Base-by-base conservation (phyloP, 2,888 invertebrate genomes). In the Melitaea athalia region DNA sequence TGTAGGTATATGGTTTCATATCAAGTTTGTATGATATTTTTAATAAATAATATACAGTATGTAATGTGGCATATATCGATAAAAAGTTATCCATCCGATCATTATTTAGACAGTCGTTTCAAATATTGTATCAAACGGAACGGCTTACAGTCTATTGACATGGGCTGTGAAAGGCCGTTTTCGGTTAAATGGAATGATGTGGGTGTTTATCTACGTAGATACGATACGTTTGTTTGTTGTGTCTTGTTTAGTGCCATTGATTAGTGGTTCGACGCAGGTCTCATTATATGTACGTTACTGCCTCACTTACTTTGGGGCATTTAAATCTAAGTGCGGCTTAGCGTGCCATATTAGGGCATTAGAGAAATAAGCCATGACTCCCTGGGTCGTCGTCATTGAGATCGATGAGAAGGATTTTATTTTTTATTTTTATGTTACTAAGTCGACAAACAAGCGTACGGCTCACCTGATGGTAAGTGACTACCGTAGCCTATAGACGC, bases 231-330 rank as follows among this genome's bases (percentile, higher is more conserved):
- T 17, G 17, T 52, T 11, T 17, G 17, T 8, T 52, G 52, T 17
- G 52, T 24, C 6, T 38, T 38, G 38, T 38, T 38, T 38, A 38
- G 52, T 24, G 24, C 24, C 24, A 52, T 52, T 52, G 59, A 60
- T 60, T 45, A 17, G 52, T 53, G 60, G 52, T 65, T 43, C 52
- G 59, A 65, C 33, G 42, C 4, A 8, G 1, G 12, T 17, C 11
- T 17, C 10, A 14, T 45, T 45, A 45, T 11, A 11, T 45, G 11
- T 43, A 43, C 43, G 12, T 38, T 38, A 38, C 24, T 24, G 24
- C 24, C 24, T 24, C 24, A 24, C 1, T 24, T 24, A 24, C 24
- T 24, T 3, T 24, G 3, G 24, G 24, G 3, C 24, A 24, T 24
- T 24, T 24, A 24, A 24, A 24, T 2, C 1, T 24, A 24, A 24